Conservation (phyloP, 2,888 invertebrate species). For the Andrena hattorfiana region DNA sequence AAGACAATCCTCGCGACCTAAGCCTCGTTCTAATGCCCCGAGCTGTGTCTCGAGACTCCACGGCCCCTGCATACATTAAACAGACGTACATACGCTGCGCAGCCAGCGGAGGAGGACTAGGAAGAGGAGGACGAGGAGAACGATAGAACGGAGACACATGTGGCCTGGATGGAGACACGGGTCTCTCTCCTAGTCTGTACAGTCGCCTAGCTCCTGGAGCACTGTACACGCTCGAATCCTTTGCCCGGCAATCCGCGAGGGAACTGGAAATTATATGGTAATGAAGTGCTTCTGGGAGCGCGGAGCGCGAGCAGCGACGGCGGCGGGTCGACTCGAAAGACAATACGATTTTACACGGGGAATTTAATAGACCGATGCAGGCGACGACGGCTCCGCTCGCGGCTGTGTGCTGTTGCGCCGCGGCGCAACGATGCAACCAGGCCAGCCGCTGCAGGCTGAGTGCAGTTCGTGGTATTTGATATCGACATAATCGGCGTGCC, state of each 20-base stretch:
- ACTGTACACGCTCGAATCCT: conserved; percentile 58
- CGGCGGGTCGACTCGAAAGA: conserved; percentile 73
- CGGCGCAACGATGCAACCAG: conserved; percentile 47
- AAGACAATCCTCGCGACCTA: conserved; percentile 69
- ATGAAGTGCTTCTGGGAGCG: conserved; percentile 71
- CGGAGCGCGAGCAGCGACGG: conserved; percentile 40
- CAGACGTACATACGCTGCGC: conserved; percentile 58
- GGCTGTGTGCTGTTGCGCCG: conserved; percentile 33
- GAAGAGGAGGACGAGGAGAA: conserved; percentile 13
- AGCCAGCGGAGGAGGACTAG: conserved; percentile 17
- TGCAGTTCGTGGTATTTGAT: conserved; percentile 85
- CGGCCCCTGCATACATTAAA: conserved; percentile 69
- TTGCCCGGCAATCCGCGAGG: conserved; percentile 69
- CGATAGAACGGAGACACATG: conserved; percentile 29
- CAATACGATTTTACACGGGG: conserved; percentile 76
- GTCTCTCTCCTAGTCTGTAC: conserved; percentile 15
- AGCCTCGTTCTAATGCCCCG: conserved; percentile 70
- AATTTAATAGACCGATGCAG: conserved; percentile 70
- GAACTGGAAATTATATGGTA: conserved; percentile 75
- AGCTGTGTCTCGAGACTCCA: conserved; percentile 65
- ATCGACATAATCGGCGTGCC: conserved; percentile 82
- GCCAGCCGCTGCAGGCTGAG: conserved; percentile 73
- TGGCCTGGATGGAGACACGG: conserved; percentile 51
- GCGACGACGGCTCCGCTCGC: conserved; percentile 54
- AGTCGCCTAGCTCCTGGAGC: conserved; percentile 19